Evolutionary conservation across 2,888 invertebrate species (phyloP).

Genomic region (Caenorhabditis sp.): DNA sequence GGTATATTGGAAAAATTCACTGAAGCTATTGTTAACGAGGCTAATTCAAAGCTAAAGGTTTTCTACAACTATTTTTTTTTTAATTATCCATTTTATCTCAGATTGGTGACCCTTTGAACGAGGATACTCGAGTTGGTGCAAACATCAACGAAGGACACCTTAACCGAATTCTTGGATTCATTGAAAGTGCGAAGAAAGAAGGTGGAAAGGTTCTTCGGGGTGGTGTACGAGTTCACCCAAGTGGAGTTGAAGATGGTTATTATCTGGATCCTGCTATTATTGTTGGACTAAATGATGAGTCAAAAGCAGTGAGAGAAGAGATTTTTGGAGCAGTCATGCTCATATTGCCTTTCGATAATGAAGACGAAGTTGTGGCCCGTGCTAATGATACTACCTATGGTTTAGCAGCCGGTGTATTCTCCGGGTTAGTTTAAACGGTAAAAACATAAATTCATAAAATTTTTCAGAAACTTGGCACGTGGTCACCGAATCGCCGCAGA

Average conservation of each 20-base stretch:
- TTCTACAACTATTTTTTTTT: background rate
- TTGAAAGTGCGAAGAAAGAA: conserved; percentile 71
- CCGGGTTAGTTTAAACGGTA: conserved; percentile 73
- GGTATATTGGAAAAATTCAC: conserved; percentile 73
- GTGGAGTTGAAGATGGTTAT: conserved; percentile 73
- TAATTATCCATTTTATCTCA: conserved; percentile 64
- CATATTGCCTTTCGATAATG: conserved; percentile 74
- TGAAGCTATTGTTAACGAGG: conserved; percentile 72
- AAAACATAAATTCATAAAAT: no score
- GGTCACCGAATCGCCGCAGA: conserved; percentile 74
- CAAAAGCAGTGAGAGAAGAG: conserved; percentile 72
- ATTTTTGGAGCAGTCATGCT: conserved; percentile 76
- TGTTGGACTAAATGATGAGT: conserved; percentile 68
- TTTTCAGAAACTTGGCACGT: conserved; percentile 73
- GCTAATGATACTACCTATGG: conserved; percentile 76
- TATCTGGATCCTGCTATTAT: conserved; percentile 75
- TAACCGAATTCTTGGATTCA: conserved; percentile 73
- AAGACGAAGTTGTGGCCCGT: conserved; percentile 73
- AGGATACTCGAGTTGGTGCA: conserved; percentile 75
- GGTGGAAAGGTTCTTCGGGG: conserved; percentile 74
- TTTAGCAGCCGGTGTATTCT: conserved; percentile 76
- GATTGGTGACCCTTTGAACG: conserved; percentile 52
- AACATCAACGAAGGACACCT: conserved; percentile 75
- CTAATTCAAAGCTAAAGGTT: conserved; percentile 62
- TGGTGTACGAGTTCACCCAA: conserved; percentile 73